These are phyloP conservation scores for Spilogale gracilis DNA, from an alignment of 2,113 vertebrate genomes.

Conservation along the genomic window DNA sequence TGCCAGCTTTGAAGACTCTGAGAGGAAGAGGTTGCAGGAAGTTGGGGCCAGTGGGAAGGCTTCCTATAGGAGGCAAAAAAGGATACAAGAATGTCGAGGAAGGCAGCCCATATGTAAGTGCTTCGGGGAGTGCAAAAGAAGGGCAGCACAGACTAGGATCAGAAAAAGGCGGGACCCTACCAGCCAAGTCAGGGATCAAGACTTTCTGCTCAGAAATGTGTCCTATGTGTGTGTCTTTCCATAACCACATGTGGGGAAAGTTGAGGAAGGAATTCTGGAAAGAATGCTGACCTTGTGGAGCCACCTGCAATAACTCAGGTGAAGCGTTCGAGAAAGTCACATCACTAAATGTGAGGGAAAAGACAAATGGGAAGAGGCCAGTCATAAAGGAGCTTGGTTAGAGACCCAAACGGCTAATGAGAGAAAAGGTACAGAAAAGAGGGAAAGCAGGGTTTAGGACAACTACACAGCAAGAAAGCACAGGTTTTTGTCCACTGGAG, in stretches of 20 bases:
- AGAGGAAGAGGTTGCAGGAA: not conserved
- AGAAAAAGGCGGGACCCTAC: not conserved
- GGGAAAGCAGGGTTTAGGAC: fast-evolving
- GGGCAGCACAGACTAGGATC: not conserved
- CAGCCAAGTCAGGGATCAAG: no score
- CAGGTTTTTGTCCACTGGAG: not conserved
- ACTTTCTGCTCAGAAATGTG: not conserved
- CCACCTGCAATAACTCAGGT: not conserved
- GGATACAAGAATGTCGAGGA: not conserved
- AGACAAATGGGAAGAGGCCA: not conserved
- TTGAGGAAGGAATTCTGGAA: not conserved
- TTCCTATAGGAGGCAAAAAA: not conserved
- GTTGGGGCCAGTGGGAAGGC: not conserved
- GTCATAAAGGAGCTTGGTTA: not conserved
- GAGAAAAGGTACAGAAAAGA: not conserved
- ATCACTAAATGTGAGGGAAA: not conserved
- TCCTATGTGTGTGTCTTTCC: not conserved
- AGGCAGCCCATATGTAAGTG: no score
- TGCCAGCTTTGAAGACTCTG: not conserved
- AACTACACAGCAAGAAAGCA: not conserved
- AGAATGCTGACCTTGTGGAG: not conserved
- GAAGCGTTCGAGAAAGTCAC: not conserved
- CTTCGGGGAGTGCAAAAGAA: not conserved
- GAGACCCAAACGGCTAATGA: not conserved
- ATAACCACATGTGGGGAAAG: fast-evolving